A percentile compares a stretch with the other conserved stretches of the same genome.
phyloP scores from a whole-genome alignment of 2,113 vertebrate species.

The Cephalophus harveyi region DNA sequence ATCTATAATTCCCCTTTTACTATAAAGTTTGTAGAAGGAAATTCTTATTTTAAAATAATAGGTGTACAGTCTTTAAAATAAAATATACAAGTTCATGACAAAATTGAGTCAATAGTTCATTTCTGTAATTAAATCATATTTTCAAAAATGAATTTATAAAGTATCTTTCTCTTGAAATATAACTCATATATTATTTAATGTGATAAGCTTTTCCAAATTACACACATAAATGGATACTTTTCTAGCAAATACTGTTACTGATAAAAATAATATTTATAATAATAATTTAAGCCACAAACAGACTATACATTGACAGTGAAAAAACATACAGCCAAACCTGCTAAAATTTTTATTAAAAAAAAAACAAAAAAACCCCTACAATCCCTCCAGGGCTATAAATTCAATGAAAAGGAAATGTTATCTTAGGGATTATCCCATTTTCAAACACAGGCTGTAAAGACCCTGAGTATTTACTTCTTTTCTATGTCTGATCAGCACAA shows the following conservation, averaged over 20 bases:
- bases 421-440: background rate
- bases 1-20: background rate
- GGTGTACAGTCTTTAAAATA: background rate
- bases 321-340: background rate
- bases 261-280: conserved; percentile 3
- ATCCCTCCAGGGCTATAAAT: background rate
- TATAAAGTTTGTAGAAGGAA: background rate
- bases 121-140: background rate
- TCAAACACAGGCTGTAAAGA: background rate
- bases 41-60: conserved; percentile 3
- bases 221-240: background rate
- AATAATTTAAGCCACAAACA: background rate
- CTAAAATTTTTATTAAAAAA: background rate
- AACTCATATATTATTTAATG: background rate
- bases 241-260: background rate
- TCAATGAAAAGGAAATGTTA: background rate
- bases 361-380: background rate
- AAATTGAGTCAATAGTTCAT: background rate
- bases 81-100: background rate
- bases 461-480: background rate
- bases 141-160: background rate
- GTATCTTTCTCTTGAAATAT: background rate
- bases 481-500: background rate
- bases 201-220: background rate
- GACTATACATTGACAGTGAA: background rate